phyloP scores from a whole-genome alignment of 2,888 invertebrate genomes.

The Sipha maydis region DNA sequence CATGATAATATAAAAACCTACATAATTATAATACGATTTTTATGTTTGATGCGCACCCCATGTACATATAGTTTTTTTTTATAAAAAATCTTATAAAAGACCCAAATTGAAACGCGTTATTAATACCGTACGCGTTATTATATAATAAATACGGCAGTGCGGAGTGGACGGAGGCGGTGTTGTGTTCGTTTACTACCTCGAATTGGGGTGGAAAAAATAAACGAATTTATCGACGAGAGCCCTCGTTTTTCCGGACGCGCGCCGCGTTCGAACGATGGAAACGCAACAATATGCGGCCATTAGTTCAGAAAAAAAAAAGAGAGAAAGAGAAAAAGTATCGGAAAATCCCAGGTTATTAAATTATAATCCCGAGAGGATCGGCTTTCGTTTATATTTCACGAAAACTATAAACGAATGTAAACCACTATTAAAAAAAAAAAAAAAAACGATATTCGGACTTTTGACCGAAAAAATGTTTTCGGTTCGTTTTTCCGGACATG shows the following conservation, averaged over 20 bases:
- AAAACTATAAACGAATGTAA: no score
- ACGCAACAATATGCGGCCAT: background rate
- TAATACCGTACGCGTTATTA: background rate
- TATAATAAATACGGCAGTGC: background rate
- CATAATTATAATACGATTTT: background rate
- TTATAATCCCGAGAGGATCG: slow-evolving; percentile 18
- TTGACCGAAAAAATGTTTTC: background rate
- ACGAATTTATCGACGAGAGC: slow-evolving; percentile 24
- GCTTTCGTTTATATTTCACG: background rate
- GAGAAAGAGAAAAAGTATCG: background rate
- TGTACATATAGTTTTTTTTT: background rate
- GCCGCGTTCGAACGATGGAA: background rate
- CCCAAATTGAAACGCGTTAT: slow-evolving; percentile 26
- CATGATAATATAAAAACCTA: slow-evolving; percentile 1
- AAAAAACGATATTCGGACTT: background rate
- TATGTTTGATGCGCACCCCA: slow-evolving; percentile 25
- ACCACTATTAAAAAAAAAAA: no score
- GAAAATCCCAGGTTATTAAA: background rate
- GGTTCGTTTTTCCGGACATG: background rate
- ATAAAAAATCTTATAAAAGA: slow-evolving; percentile 26
- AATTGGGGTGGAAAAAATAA: slow-evolving; percentile 37
- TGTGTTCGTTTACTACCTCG: slow-evolving; percentile 21
- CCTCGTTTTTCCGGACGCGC: background rate
- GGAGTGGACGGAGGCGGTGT: background rate
- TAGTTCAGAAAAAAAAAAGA: background rate